A percentile compares a stretch with the other conserved stretches of the same genome.
Conservation (phyloP, 2,888 invertebrate genomes). For the Dexiosoma caninum region DNA sequence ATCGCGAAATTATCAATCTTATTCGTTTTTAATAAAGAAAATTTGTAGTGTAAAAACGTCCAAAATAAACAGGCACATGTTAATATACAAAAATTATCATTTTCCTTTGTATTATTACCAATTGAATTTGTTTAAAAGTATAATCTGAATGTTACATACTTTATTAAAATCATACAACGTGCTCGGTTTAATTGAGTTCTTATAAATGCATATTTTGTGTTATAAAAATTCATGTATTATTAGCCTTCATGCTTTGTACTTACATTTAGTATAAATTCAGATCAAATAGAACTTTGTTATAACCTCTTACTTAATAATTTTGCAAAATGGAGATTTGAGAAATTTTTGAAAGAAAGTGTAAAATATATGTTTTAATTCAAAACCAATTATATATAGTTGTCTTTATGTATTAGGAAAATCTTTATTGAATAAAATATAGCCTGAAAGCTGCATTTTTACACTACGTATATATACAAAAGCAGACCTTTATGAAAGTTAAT, state of each 20-base stretch:
- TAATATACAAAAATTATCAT: neutral
- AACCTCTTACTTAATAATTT: no score
- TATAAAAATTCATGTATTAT: neutral
- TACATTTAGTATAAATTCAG: neutral
- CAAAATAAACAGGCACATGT: constrained; percentile 32
- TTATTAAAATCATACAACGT: no score
- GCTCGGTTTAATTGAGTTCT: no score
- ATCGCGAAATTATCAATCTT: neutral
- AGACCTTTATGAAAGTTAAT: neutral
- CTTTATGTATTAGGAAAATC: no score
- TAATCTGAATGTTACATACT: neutral
- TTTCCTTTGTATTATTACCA: neutral
- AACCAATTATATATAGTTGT: no score
- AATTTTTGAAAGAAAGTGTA: no score
- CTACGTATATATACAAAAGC: neutral
- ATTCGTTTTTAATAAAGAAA: no score
- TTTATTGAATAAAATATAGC: no score
- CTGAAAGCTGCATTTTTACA: neutral
- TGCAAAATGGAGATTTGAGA: no score
- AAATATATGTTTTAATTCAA: no score
- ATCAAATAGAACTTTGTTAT: neutral
- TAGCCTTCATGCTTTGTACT: neutral
- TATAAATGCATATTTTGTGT: no score
- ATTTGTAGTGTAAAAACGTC: constrained; percentile 11
- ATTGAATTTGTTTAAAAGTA: neutral